These are phyloP conservation scores for Aspidiotus rigidus DNA, from an alignment of 2,888 invertebrate genomes.

Conservation along the genomic window DNA sequence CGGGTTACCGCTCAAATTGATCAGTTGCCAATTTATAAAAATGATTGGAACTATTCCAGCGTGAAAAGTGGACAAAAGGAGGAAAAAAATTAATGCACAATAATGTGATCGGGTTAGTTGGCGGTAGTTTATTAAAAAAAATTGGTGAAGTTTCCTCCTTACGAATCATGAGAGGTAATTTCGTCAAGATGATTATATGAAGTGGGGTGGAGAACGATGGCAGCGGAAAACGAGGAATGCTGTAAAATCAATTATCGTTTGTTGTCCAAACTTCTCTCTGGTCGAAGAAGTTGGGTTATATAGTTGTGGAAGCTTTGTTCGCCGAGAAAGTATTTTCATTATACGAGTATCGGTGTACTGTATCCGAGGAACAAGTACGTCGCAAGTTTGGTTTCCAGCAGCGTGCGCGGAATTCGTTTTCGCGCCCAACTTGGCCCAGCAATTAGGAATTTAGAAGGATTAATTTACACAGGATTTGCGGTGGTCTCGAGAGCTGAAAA, in stretches of 20 bases:
- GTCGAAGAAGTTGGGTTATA: background rate
- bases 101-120: background rate
- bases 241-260: conserved; percentile 1
- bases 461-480: conserved; percentile 24
- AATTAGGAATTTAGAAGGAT: conserved; percentile 29
- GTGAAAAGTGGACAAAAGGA: background rate
- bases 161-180: background rate
- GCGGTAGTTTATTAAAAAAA: background rate
- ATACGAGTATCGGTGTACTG: background rate
- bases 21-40: conserved; percentile 31
- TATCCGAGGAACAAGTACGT: too few species aligned
- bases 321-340: conserved; percentile 10
- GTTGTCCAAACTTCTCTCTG: background rate
- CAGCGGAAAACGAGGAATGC: background rate
- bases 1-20: conserved; percentile 22
- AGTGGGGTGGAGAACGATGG: background rate
- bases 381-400: too few species aligned
- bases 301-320: too few species aligned
- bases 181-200: background rate
- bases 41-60: conserved; percentile 23
- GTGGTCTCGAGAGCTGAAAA: conserved; percentile 32
- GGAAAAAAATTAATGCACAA: too few species aligned
- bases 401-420: conserved; percentile 8
- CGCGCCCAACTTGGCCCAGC: conserved; percentile 22
- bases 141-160: background rate